phyloP scores from a whole-genome alignment of 1,140 invertebrate genomes.

The Formica exsecta region DNA sequence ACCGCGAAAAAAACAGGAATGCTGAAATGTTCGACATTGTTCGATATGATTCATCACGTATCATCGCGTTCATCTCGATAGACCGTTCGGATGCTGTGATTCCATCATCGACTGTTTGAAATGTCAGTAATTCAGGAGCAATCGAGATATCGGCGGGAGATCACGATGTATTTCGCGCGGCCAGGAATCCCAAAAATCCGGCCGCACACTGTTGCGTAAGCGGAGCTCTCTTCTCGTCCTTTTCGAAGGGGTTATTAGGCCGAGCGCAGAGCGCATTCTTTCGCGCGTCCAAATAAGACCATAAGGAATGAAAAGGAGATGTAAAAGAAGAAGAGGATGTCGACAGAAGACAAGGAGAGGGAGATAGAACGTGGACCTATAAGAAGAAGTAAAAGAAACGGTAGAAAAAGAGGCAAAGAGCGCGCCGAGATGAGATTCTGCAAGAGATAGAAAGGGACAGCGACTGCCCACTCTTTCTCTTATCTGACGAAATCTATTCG shows the following conservation, averaged over 20 bases:
- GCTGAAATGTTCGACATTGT: neutral
- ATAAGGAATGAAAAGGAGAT: conserved; percentile 59
- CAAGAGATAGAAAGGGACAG: neutral
- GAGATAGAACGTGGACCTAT: conserved; percentile 10
- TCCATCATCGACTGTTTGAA: conserved; percentile 35
- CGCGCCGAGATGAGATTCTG: conserved; percentile 31
- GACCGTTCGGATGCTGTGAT: neutral
- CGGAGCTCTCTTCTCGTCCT: conserved; percentile 71
- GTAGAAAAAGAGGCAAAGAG: neutral
- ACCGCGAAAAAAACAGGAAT: neutral
- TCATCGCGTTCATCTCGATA: conserved; percentile 1
- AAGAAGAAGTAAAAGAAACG: conserved; percentile 34
- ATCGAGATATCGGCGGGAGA: conserved; percentile 45
- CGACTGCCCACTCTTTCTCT: neutral
- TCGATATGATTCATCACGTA: neutral
- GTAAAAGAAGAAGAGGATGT: conserved; percentile 52
- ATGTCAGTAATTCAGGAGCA: conserved; percentile 59
- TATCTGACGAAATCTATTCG: conserved; percentile 1
- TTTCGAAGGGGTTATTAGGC: conserved; percentile 81
- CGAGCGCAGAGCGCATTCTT: conserved; percentile 80
- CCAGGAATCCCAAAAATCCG: conserved; percentile 81
- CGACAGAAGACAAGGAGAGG: conserved; percentile 11
- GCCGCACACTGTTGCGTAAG: conserved; percentile 80
- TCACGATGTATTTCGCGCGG: conserved; percentile 51
- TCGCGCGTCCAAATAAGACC: conserved; percentile 78